Base-by-base conservation (phyloP, 2,888 invertebrate species). In the Drosophila austrosaltans region DNA sequence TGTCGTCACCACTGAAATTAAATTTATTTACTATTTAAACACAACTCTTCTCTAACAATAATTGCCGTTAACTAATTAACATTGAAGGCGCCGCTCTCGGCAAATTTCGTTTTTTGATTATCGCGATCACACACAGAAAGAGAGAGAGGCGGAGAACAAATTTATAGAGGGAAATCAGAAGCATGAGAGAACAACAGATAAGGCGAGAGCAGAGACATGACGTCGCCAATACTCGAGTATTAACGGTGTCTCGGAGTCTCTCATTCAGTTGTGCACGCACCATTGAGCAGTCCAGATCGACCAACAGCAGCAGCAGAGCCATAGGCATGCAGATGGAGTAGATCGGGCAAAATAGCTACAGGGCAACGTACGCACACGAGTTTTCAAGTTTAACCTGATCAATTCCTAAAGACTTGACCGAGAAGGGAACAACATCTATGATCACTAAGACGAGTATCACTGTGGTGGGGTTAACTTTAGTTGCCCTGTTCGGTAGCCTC, bases 251-350 rank as follows among this genome's bases (percentile, higher is more conserved):
- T 16, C 2, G 6, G 58, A 61, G n/a, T 32, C 61, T 22, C 40
- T 39, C 68, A 39, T 63, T 82, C 72, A 86, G 87, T 89, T 73
- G 77, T 66, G 74, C 72, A 77, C 71, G 72, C 66, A 79, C 78
- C 83, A 87, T 80, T 80, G 87, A 82, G 77, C 82, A 66, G 76
- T 57, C 61, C 78, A 72, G 81, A 70, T 66, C 64, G 69, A 61
- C 36, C 25, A 68, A 44, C 54, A 25, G 20, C 20, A 40, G 53
- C 54, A 25, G 20, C 20, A 40, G 42, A 25, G 54, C 53, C 16
- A 7, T 0, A 36, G 28, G 6, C 61, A 60, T 59, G 48, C 53
- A 60, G 10, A 53, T 48, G 63, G 28, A 32, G 22, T 61, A 53
- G 16, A 22, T 60, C 44, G 10, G 32, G 58, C 53, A 40, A 56